Conservation (phyloP, 1,140 invertebrate species). For the Heliconius nattereri region DNA sequence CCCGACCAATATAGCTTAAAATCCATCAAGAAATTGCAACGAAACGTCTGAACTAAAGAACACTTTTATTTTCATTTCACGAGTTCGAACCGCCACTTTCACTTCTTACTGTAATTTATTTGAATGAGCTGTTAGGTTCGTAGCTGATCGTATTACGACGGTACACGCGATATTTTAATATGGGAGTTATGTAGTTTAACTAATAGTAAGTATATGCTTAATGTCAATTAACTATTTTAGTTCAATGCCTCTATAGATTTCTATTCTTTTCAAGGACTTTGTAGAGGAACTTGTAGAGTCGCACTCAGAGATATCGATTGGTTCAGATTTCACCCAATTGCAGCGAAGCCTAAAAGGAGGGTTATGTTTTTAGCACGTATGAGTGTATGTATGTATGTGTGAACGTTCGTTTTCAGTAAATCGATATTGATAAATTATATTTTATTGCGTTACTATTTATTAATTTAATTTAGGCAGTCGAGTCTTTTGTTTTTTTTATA, state of each 20-base stretch:
- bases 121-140: constrained; percentile 16
- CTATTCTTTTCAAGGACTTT: background rate
- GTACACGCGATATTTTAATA: background rate
- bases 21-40: constrained; percentile 20
- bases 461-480: no score
- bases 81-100: constrained; percentile 29
- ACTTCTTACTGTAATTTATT: constrained; percentile 32
- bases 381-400: no score
- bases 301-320: background rate
- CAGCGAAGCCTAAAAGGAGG: no score
- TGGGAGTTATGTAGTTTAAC: background rate
- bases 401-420: no score
- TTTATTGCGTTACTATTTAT: no score
- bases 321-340: no score
- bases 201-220: background rate
- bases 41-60: constrained; percentile 16
- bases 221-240: background rate
- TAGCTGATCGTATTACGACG: background rate
- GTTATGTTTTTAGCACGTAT: no score
- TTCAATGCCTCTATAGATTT: background rate
- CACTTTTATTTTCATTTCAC: constrained; percentile 39
- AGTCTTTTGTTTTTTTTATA: no score
- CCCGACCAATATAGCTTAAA: background rate
- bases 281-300: background rate
- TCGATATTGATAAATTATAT: no score